Conservation (phyloP, 2,888 invertebrate genomes). For the Portevinia maculata region DNA sequence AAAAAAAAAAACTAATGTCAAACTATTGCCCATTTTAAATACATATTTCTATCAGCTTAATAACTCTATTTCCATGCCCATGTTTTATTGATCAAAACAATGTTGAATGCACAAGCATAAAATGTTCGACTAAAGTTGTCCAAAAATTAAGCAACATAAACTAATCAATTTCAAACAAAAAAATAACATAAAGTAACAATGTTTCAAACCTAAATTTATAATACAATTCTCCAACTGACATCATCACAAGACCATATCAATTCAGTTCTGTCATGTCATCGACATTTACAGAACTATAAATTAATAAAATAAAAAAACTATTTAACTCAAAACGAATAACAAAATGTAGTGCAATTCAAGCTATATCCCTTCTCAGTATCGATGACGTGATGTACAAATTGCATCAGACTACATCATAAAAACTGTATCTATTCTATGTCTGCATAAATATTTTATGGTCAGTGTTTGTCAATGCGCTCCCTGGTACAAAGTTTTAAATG, state of each 20-base stretch:
- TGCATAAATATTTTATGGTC: constrained; percentile 4
- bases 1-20: no score
- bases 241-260: constrained; percentile 3
- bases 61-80: neutral
- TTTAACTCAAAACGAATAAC: neutral
- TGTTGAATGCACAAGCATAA: neutral
- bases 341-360: neutral
- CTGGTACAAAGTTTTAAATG: neutral
- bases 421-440: neutral
- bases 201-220: neutral
- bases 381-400: constrained; percentile 1
- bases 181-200: neutral
- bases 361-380: neutral
- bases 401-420: neutral
- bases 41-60: no score
- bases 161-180: neutral
- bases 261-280: neutral
- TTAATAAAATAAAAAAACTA: neutral
- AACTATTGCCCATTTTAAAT: no score
- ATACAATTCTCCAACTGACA: neutral
- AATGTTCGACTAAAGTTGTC: neutral
- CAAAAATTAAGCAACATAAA: neutral
- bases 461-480: neutral
- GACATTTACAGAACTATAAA: neutral
- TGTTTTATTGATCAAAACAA: neutral